phyloP scores from a whole-genome alignment of 2,797 vertebrate species.

The Calcarius lapponicus region DNA sequence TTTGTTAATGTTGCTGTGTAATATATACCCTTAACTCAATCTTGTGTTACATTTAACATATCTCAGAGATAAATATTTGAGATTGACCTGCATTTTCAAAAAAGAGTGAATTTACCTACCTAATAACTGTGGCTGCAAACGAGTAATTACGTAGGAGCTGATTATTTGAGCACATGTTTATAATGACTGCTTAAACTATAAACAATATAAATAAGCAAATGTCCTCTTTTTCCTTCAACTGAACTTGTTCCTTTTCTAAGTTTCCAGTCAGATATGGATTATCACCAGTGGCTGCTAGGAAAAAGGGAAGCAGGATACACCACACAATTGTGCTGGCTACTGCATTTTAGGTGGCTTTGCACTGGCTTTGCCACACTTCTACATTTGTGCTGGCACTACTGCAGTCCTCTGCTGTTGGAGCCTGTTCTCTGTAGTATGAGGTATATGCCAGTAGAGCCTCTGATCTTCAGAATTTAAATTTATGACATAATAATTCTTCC shows the following conservation, averaged over 20 bases:
- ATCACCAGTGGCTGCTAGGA: not conserved
- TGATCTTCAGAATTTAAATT: not conserved
- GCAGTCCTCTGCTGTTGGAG: not conserved
- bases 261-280: not conserved
- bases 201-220: constrained; percentile 27
- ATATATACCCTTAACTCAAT: not conserved
- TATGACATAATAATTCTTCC: not conserved
- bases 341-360: not conserved
- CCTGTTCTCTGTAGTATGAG: not conserved
- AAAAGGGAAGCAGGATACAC: not conserved
- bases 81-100: not conserved
- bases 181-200: constrained; percentile 12
- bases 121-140: constrained; percentile 24
- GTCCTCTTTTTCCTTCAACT: not conserved
- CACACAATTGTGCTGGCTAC: rapidly evolving
- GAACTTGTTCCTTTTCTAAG: not conserved
- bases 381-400: not conserved
- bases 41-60: not conserved
- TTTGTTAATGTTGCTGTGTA: constrained; percentile 32
- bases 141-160: constrained; percentile 15
- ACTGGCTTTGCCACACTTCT: not conserved
- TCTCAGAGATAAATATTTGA: constrained; percentile 20
- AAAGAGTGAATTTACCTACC: constrained; percentile 5
- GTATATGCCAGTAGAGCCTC: not conserved
- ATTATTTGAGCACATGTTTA: constrained; percentile 20